Conservation (phyloP, 2,113 vertebrate species). For the Sylvietta virens region DNA sequence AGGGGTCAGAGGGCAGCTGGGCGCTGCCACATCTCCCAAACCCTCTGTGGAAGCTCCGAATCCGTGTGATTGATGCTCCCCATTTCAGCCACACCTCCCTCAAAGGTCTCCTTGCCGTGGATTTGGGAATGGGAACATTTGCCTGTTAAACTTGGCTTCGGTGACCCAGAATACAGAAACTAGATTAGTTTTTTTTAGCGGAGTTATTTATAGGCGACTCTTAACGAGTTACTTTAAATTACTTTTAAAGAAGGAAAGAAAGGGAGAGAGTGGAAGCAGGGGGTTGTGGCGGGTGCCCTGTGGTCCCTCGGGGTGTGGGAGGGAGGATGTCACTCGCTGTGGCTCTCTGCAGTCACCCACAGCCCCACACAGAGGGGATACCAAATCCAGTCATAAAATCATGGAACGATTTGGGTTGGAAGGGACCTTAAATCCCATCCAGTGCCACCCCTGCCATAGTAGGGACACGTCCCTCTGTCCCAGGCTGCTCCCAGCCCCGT, state of each 20-base stretch:
- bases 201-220: slow-evolving; percentile 56
- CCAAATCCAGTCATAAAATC: background rate
- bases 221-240: slow-evolving; percentile 41
- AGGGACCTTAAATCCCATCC: background rate
- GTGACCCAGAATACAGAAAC: slow-evolving; percentile 25
- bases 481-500: background rate
- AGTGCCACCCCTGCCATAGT: background rate
- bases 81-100: background rate
- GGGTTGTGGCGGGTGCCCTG: background rate
- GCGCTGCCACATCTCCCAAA: background rate
- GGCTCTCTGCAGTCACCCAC: background rate
- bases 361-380: background rate
- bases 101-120: background rate
- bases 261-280: background rate
- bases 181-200: background rate
- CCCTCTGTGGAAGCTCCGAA: background rate
- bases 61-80: background rate
- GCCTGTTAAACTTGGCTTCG: slow-evolving; percentile 4
- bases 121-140: slow-evolving; percentile 12
- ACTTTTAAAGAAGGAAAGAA: background rate
- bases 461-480: background rate
- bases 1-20: background rate
- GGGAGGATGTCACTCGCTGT: background rate
- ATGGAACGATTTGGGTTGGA: rapidly evolving
- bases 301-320: background rate